These are phyloP conservation scores for Drosophila pachea DNA, from an alignment of 1,140 invertebrate genomes.

Conservation along the genomic window DNA sequence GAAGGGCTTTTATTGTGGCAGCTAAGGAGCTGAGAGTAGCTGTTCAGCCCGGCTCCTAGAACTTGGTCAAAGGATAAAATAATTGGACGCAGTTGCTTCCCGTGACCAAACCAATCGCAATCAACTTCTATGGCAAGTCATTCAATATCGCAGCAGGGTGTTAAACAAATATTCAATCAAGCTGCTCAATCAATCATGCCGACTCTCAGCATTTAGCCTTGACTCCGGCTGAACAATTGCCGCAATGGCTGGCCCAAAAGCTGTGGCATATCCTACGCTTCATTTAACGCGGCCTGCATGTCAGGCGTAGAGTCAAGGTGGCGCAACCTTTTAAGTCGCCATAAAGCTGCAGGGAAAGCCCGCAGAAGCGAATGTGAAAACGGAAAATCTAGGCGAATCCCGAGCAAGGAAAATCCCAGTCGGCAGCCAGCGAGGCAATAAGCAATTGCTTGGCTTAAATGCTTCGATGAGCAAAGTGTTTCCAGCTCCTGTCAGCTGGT, in stretches of 20 bases:
- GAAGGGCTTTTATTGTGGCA: neutral
- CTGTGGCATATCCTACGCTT: conserved; percentile 58
- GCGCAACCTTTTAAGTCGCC: conserved; percentile 32
- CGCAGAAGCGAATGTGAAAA: conserved; percentile 10
- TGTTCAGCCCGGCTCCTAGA: no score
- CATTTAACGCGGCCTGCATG: conserved; percentile 44
- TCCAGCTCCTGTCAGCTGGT: neutral
- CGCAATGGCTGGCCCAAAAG: conserved; percentile 27
- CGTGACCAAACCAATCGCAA: no score
- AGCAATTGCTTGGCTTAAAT: conserved; percentile 66
- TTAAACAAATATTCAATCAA: conserved; percentile 19
- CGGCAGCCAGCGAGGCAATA: conserved; percentile 32
- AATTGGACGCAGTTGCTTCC: no score
- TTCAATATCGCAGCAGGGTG: conserved; percentile 1
- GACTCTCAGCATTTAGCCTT: conserved; percentile 37
- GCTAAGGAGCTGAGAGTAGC: no score
- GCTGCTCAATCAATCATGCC: conserved; percentile 48
- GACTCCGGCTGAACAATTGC: conserved; percentile 18
- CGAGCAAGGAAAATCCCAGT: neutral
- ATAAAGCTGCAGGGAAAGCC: conserved; percentile 15
- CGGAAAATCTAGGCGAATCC: conserved; percentile 8
- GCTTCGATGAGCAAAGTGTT: conserved; percentile 54
- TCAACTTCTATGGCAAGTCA: neutral
- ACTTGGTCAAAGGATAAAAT: no score
- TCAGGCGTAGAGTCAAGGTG: conserved; percentile 20